Base-by-base conservation (phyloP, 2,888 invertebrate species). In the Brachynemurus nebulosus region DNA sequence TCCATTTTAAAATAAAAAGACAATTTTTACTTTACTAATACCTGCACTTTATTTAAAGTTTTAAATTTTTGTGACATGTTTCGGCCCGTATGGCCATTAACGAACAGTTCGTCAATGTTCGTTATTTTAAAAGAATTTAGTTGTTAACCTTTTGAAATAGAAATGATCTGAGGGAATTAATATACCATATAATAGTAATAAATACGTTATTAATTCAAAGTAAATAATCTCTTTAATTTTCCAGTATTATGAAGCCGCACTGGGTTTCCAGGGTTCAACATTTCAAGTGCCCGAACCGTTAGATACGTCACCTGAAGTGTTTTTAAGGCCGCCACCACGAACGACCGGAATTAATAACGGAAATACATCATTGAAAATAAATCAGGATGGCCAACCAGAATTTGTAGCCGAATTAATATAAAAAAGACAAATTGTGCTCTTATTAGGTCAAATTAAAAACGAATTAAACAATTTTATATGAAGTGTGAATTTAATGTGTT, bases 261-360 rank as follows among this genome's bases (percentile, higher is more conserved):
- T 76, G 66, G 74, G 75, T 50, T 76, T 75, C 56, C 74, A 75
- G 63, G 81, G 81, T 11, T 80, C 80, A 52, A 81, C 81, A 47
- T 81, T 81, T 59, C 81, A 81, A 62, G 84, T 82, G 9, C 82
- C 81, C 12, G 66, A 66, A 35, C 60, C 68, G 0, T 63, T 68
- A 0, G 71, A 49, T 67, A 2, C 70, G 65, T 14, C 70, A 66
- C 55, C 71, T 66, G 42, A 50, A 50, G 51, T 51, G 19, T 23
- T 27, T 40, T 35, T 39, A 34, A 18, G 34, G 12, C 20, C 39
- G 25, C 35, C 43, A 18, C 20, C 38, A 33, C 37, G 20, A 19
- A 16, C 21, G n/a, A 21, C 27, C 11, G n/a, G 16, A 18, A 18
- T 8, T 7, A 25, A 17, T 12, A 37, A 25, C 20, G 20, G 34